Evolutionary conservation across 2,888 invertebrate species (phyloP).

Genomic region (Eupithecia exiguata): DNA sequence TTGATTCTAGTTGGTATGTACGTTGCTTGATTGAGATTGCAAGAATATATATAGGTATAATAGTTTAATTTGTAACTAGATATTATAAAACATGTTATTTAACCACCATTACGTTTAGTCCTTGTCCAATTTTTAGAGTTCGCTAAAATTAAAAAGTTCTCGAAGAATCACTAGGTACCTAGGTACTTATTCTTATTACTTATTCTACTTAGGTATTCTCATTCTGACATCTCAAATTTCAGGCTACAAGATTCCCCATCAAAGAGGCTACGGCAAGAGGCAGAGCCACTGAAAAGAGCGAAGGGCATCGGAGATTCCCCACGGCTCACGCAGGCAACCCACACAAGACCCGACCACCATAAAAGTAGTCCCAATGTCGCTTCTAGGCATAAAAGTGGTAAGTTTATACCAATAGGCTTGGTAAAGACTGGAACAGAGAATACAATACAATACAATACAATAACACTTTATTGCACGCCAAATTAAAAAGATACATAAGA

Average conservation of each 20-base stretch:
- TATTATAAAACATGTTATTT: background rate
- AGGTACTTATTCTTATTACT: too few species aligned
- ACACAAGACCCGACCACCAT: constrained; percentile 79
- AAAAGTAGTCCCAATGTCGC: constrained; percentile 87
- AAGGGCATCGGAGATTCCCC: constrained; percentile 75
- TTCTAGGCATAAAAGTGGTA: constrained; percentile 75
- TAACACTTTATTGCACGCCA: too few species aligned
- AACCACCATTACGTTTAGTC: background rate
- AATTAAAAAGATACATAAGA: too few species aligned
- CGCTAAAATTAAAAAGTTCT: background rate
- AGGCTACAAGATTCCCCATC: constrained; percentile 73
- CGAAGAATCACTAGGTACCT: background rate
- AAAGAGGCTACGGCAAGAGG: constrained; percentile 75
- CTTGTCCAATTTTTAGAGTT: background rate
- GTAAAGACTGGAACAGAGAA: too few species aligned
- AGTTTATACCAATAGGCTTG: constrained; percentile 33
- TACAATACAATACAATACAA: too few species aligned
- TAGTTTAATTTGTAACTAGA: too few species aligned
- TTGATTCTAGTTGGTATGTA: background rate
- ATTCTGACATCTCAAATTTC: background rate
- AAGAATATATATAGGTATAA: background rate
- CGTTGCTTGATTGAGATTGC: background rate
- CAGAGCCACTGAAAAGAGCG: constrained; percentile 76
- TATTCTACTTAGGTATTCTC: too few species aligned
- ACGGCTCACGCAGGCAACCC: constrained; percentile 67